phyloP scores from a whole-genome alignment of 2,797 vertebrate genomes.

The Merluccius polli region DNA sequence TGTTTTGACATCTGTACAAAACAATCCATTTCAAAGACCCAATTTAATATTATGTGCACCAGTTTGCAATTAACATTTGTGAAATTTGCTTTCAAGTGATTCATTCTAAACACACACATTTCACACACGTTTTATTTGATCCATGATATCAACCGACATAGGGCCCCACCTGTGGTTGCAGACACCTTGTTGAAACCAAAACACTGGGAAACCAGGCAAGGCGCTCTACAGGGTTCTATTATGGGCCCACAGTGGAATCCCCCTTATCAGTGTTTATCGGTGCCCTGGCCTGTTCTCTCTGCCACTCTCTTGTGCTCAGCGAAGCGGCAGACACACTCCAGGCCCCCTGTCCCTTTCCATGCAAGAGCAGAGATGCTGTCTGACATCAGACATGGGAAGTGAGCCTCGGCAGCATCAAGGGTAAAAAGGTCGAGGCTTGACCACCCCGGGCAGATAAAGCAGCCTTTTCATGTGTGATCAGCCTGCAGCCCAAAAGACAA shows the following conservation, averaged over 20 bases:
- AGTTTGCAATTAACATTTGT: not conserved
- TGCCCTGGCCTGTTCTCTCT: conserved; percentile 43
- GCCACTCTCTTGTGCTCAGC: conserved; percentile 27
- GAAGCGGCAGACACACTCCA: conserved; percentile 61
- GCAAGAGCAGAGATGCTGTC: conserved; percentile 57
- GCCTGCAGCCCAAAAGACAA: conserved; percentile 56
- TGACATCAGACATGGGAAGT: conserved; percentile 70
- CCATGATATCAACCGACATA: not conserved
- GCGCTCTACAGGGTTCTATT: conserved; percentile 50
- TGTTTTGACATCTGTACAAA: not conserved
- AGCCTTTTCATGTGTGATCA: conserved; percentile 71
- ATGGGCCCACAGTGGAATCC: conserved; percentile 39
- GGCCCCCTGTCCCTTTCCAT: conserved; percentile 45
- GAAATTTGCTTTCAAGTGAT: not conserved
- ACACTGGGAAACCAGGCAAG: conserved; percentile 8
- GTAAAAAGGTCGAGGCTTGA: conserved; percentile 65
- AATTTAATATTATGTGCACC: not conserved
- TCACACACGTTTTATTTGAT: not conserved
- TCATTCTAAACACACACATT: not conserved
- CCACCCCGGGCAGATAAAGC: conserved; percentile 69
- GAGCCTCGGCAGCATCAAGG: conserved; percentile 59
- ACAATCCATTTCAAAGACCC: not conserved
- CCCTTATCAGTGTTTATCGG: conserved; percentile 57
- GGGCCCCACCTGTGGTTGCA: not conserved
- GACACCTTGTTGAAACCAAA: conserved; percentile 21